Conservation (phyloP, 2,888 invertebrate species). For the Drosophila pseudotalamancana region DNA sequence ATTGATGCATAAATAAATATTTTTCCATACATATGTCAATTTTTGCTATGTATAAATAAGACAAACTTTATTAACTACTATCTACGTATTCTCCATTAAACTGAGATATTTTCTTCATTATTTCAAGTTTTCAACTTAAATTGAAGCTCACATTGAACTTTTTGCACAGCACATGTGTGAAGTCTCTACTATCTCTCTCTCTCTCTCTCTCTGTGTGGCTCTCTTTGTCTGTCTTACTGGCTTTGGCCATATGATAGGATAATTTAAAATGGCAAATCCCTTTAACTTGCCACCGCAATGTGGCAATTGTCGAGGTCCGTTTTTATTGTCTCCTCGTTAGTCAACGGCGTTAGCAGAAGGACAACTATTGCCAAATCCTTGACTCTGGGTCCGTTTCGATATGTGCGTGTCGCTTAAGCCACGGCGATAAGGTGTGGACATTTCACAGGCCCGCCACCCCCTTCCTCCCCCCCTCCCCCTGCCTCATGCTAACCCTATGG, state of each 20-base stretch:
- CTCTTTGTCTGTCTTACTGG: neutral
- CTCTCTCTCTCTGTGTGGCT: neutral
- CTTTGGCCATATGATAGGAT: conserved; percentile 29
- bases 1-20: too few species aligned
- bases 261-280: conserved; percentile 68
- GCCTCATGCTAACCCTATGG: neutral
- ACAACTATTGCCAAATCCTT: conserved; percentile 67
- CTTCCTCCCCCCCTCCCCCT: neutral
- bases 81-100: too few species aligned
- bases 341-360: conserved; percentile 40
- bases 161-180: neutral
- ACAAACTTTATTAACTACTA: too few species aligned
- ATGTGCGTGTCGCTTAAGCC: conserved; percentile 74
- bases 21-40: too few species aligned
- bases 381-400: conserved; percentile 17
- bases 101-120: too few species aligned
- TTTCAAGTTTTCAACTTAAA: too few species aligned
- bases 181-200: neutral
- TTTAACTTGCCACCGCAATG: conserved; percentile 73
- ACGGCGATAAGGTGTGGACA: conserved; percentile 76
- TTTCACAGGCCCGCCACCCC: conserved; percentile 36
- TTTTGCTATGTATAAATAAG: too few species aligned
- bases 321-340: conserved; percentile 77
- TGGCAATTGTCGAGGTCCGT: conserved; percentile 72
- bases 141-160: too few species aligned